Conservation (phyloP, 2,113 vertebrate genomes). For the Archocentrus centrarchus region DNA sequence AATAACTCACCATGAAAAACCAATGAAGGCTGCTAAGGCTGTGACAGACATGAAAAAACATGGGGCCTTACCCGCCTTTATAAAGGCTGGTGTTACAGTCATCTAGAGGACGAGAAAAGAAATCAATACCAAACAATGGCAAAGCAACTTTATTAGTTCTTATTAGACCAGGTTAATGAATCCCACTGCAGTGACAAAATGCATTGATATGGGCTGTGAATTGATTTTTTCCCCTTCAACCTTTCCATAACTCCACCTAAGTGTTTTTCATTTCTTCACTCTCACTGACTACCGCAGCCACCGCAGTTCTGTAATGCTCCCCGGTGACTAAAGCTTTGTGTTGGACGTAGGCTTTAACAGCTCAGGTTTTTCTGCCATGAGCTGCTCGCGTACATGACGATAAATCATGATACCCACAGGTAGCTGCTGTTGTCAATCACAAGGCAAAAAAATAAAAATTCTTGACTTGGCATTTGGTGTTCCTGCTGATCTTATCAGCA, state of each 20-base stretch:
- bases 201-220: conserved; percentile 9
- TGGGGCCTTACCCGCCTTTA: conserved; percentile 39
- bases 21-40: conserved; percentile 46
- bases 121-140: conserved; percentile 62
- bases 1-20: conserved; percentile 64
- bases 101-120: conserved; percentile 17
- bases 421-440: conserved; percentile 15
- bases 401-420: conserved; percentile 30
- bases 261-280: conserved; percentile 51
- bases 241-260: conserved; percentile 28
- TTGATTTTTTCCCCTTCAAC: conserved; percentile 17
- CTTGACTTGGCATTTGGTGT: neutral
- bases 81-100: conserved; percentile 3
- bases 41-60: conserved; percentile 68
- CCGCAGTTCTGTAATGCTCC: conserved; percentile 15
- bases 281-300: conserved; percentile 7
- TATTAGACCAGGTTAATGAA: conserved; percentile 62
- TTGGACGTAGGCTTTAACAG: conserved; percentile 21
- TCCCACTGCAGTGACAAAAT: conserved; percentile 38
- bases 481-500: neutral
- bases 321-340: conserved; percentile 9
- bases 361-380: neutral
- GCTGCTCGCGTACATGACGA: conserved; percentile 25
- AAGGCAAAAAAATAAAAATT: neutral
- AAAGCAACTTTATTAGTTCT: conserved; percentile 64